Evolutionary conservation across 2,797 vertebrate species (phyloP), one percentile per base, ranked within the genome.

Genomic region (Uromys caudimaculatus): DNA sequence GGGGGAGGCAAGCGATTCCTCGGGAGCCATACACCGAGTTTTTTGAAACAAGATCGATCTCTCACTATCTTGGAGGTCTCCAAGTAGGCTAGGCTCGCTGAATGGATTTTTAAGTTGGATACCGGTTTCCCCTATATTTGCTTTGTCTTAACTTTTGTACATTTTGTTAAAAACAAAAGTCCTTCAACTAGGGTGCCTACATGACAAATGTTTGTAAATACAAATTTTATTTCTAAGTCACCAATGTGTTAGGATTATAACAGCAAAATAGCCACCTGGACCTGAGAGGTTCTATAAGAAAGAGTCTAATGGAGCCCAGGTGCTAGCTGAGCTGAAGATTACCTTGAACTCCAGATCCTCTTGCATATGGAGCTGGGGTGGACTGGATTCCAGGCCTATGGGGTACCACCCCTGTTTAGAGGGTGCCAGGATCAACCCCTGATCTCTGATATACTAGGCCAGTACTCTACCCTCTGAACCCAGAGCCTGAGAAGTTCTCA

Each of bases 231-330:
- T 86, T 75, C 54, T 89, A 96, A 76, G 62, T 92, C 9, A 3
- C 86, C 62, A 87, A 60, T 47, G 47, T 79, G 12, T 67, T 62
- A 87, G 79, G 14, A 11, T 73, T 96, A 90, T 94, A 93, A 90
- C 2, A 78, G 60, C 38, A 82, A 50, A 88, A 67, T 90, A n/a
- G 91, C 82, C 67, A 29, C 50, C 75, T 82, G n/a, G 44, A 75
- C 35, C 67, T 47, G 60, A 69, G 47, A 93, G 9, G 1, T 75
- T 35, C 17, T 83, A n/a, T 67, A 44, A 50, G 41, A 32, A 29
- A 58, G 19, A 56, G 79, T 38, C 56, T 62, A 32, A 12, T 32
- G 12, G 38, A 44, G 16, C 35, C 35, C 52, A 23, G 78, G 11
- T 56, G 44, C 44, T 86, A n/a, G 35, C 64, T 85, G 82, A 8